Evolutionary conservation across 2,888 invertebrate species (phyloP).

Genomic region (Drosophila anceps): DNA sequence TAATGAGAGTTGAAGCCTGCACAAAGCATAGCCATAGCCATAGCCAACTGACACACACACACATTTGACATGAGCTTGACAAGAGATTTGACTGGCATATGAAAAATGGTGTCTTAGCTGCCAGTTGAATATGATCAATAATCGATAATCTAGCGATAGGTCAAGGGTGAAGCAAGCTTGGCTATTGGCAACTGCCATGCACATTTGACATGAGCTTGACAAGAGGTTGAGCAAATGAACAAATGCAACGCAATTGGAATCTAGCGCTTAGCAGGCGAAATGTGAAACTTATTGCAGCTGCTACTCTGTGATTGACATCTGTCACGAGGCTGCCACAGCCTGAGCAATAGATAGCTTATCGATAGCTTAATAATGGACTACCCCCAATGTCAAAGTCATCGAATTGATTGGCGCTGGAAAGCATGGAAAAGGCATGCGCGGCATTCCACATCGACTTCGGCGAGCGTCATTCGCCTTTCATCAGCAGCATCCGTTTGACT

Average conservation of each 20-base stretch:
- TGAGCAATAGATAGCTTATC: constrained; percentile 13
- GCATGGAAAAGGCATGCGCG: constrained; percentile 4
- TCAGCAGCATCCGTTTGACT: constrained; percentile 39
- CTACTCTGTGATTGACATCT: background rate
- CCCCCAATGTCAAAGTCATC: constrained; percentile 21
- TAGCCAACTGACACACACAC: background rate
- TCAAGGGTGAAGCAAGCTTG: background rate
- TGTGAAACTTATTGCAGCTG: constrained; percentile 2
- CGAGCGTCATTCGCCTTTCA: constrained; percentile 15
- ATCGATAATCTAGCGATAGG: constrained; percentile 1
- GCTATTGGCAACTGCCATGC: background rate
- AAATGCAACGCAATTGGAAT: background rate
- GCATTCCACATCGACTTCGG: constrained; percentile 4
- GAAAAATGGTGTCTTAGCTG: no score
- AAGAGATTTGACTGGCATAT: background rate
- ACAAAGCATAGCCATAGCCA: background rate
- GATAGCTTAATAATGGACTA: constrained; percentile 11
- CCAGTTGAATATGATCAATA: background rate
- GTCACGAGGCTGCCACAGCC: background rate
- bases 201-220: constrained; percentile 2
- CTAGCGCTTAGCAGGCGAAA: background rate
- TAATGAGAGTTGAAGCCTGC: background rate
- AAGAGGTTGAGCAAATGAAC: constrained; percentile 2
- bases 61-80: background rate
- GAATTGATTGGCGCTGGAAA: constrained; percentile 13